phyloP scores from a whole-genome alignment of 2,113 vertebrate species.

The Otolemur garnettii region DNA sequence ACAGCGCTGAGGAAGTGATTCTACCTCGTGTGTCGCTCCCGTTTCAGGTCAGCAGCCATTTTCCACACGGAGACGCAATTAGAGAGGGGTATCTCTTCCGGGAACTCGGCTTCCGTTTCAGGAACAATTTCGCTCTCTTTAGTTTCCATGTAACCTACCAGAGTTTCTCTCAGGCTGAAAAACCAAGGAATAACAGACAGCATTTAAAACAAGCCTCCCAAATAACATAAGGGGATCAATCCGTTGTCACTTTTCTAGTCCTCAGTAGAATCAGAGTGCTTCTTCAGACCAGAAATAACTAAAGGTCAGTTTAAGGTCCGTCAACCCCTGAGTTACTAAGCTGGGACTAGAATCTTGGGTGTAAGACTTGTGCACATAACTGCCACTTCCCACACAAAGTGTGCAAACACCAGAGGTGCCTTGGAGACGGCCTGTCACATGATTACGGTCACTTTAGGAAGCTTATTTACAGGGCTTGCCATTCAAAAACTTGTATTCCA shows the following conservation, averaged over 20 bases:
- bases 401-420: background rate
- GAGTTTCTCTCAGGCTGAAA: conserved; percentile 91
- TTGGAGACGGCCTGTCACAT: background rate
- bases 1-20: fast-evolving
- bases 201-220: background rate
- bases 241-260: too few relatives aligned
- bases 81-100: conserved; percentile 88
- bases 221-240: background rate
- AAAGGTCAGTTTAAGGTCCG: background rate
- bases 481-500: background rate
- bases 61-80: conserved; percentile 91
- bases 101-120: conserved; percentile 90
- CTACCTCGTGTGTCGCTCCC: conserved; percentile 78
- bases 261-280: background rate
- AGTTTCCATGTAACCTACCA: conserved; percentile 89
- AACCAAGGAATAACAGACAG: conserved; percentile 15
- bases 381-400: background rate
- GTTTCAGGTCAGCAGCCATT: conserved; percentile 88
- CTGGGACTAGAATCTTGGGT: too few relatives aligned
- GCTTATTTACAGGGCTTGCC: background rate
- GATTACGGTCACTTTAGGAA: background rate
- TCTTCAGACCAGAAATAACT: background rate
- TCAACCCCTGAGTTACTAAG: background rate
- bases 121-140: conserved; percentile 87
- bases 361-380: fast-evolving